phyloP scores from a whole-genome alignment of 2,113 vertebrate genomes.

The Mystacornis crossleyi region DNA sequence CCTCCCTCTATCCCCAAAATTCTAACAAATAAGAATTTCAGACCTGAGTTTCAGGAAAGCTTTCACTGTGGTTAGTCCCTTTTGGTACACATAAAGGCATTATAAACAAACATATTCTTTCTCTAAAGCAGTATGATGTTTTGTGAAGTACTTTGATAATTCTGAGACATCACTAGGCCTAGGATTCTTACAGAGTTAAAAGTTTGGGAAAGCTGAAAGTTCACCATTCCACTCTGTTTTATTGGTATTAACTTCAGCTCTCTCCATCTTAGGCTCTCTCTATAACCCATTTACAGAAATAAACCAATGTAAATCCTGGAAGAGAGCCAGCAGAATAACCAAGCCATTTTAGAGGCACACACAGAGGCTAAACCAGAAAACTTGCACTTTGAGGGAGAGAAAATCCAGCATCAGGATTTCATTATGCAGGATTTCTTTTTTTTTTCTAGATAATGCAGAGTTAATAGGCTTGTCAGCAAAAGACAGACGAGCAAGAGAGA shows the following conservation, averaged over 20 bases:
- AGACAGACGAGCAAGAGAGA: background rate
- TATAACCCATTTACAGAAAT: background rate
- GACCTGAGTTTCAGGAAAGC: background rate
- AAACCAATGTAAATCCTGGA: background rate
- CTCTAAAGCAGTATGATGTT: background rate
- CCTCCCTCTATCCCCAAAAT: background rate
- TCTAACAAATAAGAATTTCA: background rate
- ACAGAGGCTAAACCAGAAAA: background rate
- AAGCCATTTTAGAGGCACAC: background rate
- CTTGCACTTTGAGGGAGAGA: background rate
- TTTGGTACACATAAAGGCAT: background rate
- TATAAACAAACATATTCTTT: background rate
- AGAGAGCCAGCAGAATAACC: background rate
- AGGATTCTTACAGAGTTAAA: background rate
- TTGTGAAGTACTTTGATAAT: background rate
- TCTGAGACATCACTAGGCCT: background rate
- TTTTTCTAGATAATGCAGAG: background rate
- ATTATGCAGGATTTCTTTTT: background rate
- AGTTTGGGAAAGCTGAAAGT: background rate
- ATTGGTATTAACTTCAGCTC: background rate
- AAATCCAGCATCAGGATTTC: background rate
- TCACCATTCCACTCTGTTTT: background rate
- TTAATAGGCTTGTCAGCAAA: background rate
- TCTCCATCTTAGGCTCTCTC: background rate
- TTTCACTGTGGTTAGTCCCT: background rate